A percentile compares a stretch with the other conserved stretches of the same genome.
phyloP scores from a whole-genome alignment of 2,888 invertebrate genomes.

The Leptinotarsa rubiginosa region DNA sequence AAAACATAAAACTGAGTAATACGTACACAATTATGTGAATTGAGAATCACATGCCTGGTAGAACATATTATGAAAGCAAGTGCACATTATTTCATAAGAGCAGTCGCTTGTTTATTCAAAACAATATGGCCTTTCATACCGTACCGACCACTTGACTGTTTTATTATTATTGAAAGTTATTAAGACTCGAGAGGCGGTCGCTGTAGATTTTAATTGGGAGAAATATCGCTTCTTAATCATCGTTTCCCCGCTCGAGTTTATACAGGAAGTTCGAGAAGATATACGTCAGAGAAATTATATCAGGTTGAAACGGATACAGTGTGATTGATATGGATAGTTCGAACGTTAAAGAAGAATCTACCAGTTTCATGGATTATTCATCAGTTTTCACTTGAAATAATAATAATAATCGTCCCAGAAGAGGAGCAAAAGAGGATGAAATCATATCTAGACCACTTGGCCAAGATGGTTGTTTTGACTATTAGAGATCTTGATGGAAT shows the following conservation, averaged over 20 bases:
- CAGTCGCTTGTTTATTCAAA: constrained; percentile 61
- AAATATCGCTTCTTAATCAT: constrained; percentile 55
- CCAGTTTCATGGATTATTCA: too few relatives aligned
- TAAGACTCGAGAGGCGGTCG: constrained; percentile 43
- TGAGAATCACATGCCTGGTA: constrained; percentile 60
- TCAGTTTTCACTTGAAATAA: too few relatives aligned
- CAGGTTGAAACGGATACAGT: too few relatives aligned
- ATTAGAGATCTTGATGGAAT: too few relatives aligned
- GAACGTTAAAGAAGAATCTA: too few relatives aligned
- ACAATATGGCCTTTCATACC: constrained; percentile 61
- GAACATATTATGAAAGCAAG: constrained; percentile 60
- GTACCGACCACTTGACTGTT: constrained; percentile 59
- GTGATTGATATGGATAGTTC: too few relatives aligned
- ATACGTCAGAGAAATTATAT: neutral
- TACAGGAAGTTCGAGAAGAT: constrained; percentile 32
- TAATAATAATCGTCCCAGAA: too few relatives aligned
- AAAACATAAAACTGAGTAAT: constrained; percentile 45
- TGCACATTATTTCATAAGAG: constrained; percentile 63
- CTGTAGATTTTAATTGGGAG: constrained; percentile 57
- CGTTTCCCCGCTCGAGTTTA: constrained; percentile 35
- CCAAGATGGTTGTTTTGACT: too few relatives aligned
- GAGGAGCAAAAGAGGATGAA: too few relatives aligned
- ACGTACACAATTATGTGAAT: constrained; percentile 47
- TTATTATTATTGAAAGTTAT: constrained; percentile 51
- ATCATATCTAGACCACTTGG: too few relatives aligned